Base-by-base conservation (phyloP, 1,140 invertebrate genomes). In the Leptopilina boulardi region DNA sequence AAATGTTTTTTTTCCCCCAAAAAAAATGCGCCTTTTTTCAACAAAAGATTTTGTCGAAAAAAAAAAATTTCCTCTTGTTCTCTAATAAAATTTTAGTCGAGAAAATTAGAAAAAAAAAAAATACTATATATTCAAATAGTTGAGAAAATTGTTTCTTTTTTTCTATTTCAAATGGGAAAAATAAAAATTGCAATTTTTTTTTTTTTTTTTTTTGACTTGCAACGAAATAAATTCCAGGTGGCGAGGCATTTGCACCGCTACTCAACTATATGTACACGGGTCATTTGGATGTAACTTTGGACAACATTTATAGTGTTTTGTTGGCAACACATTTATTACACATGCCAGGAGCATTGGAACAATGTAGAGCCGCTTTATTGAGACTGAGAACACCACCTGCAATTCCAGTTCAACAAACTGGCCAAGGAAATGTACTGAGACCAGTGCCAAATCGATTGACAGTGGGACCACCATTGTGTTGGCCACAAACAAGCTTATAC, bases 221-320 rank as follows among this genome's bases (percentile, higher is more conserved):
- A 5, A 18, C 18, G 44, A 26, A 76, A 76, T n/a, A 54, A 73
- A 66, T 41, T 73, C 8, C 70, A 90, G 88, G 87, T 77, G 92
- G 94, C 1, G 94, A 95, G 77, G 94, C 94, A 56, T 96, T 96
- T 83, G 94, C 94, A 1, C 94, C 94, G 0, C 84, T 96, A 2
- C 89, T 96, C 1, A 94, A 94, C 10, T 96, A 95, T 86, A 95
- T 96, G 94, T 95, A 95, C 88, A 95, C 95, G 2, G 95, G 95
- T 1, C 93, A 93, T 71, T 87, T 96, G 74, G 94, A 95, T 80
- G 89, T 96, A 21, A 95, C 92, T 34, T 87, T 93, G 19, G 93
- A 93, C 30, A 95, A 95, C 87, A 94, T 96, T 70, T 96, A 95
- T 88, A 94, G 93, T 76, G 94, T 96, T 10, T 85, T 96, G 3